phyloP scores from a whole-genome alignment of 2,888 invertebrate species.

The Nomada lathburiana region DNA sequence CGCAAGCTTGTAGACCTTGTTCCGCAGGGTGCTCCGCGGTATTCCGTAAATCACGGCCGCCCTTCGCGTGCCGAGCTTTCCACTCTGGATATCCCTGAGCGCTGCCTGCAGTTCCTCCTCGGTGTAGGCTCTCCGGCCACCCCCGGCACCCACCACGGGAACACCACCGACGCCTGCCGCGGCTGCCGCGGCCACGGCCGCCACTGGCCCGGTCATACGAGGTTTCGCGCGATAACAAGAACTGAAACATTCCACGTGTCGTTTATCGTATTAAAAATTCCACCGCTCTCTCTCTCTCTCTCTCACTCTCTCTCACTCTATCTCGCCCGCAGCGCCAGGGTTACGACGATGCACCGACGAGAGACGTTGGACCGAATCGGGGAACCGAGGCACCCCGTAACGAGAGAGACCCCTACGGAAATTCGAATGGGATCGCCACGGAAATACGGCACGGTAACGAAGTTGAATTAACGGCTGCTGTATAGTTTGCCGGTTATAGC shows the following conservation, averaged over 20 bases:
- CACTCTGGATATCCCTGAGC: constrained; percentile 96
- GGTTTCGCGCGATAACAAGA: constrained; percentile 89
- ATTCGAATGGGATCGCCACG: no score
- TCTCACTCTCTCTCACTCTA: no score
- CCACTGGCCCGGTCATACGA: constrained; percentile 87
- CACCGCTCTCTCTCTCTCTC: not conserved
- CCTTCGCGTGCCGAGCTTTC: constrained; percentile 95
- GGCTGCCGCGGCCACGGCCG: constrained; percentile 89
- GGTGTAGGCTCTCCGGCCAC: constrained; percentile 92
- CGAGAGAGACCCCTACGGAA: no score
- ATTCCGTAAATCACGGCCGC: constrained; percentile 98
- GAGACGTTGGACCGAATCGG: not conserved
- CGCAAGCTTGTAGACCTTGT: constrained; percentile 95
- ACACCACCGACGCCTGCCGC: constrained; percentile 93
- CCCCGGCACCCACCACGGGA: constrained; percentile 89
- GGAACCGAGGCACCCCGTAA: not conserved
- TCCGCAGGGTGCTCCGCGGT: constrained; percentile 97
- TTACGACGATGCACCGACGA: constrained; percentile 29
- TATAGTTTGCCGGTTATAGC: constrained; percentile 21
- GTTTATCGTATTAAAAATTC: not conserved
- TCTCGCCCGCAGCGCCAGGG: no score
- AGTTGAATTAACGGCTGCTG: constrained; percentile 49
- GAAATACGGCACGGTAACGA: constrained; percentile 20
- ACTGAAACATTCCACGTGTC: constrained; percentile 71
- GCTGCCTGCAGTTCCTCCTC: constrained; percentile 97